phyloP scores from a whole-genome alignment of 2,888 invertebrate species.

The Oxystoma pomonae region DNA sequence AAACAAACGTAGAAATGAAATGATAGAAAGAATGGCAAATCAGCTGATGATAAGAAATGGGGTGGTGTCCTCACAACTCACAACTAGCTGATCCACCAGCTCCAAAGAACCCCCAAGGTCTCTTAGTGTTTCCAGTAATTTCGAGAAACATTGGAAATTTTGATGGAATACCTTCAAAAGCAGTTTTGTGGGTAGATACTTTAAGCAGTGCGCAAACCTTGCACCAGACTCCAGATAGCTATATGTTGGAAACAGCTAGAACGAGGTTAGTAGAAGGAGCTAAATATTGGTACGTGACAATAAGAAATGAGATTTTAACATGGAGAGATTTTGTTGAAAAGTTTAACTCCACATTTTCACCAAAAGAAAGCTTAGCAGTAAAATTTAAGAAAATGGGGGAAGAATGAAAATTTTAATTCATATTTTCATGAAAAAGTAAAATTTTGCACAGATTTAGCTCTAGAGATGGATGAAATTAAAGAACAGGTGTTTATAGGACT shows the following conservation, averaged over 20 bases:
- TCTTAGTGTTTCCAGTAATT: not conserved
- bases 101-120: not conserved
- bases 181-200: not conserved
- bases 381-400: conserved; percentile 2
- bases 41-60: not conserved
- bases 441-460: not conserved
- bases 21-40: conserved; percentile 3
- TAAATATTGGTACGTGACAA: conserved; percentile 3
- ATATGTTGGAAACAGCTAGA: conserved; percentile 12
- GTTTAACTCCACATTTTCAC: conserved; percentile 1
- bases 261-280: conserved; percentile 4
- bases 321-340: conserved; percentile 4
- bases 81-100: not conserved
- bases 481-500: not conserved
- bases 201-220: not conserved
- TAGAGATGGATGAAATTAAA: not conserved
- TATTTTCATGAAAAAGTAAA: not conserved
- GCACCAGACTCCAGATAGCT: conserved; percentile 3
- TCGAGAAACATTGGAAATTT: conserved; percentile 2
- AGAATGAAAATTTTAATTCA: conserved; percentile 2
- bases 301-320: not conserved
- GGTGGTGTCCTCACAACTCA: not conserved
- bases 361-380: not conserved
- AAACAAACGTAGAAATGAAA: conserved; percentile 3
- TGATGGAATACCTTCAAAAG: conserved; percentile 5